Evolutionary conservation across 1,140 invertebrate genomes (phyloP).

Genomic region (Drosophila kikkawai): DNA sequence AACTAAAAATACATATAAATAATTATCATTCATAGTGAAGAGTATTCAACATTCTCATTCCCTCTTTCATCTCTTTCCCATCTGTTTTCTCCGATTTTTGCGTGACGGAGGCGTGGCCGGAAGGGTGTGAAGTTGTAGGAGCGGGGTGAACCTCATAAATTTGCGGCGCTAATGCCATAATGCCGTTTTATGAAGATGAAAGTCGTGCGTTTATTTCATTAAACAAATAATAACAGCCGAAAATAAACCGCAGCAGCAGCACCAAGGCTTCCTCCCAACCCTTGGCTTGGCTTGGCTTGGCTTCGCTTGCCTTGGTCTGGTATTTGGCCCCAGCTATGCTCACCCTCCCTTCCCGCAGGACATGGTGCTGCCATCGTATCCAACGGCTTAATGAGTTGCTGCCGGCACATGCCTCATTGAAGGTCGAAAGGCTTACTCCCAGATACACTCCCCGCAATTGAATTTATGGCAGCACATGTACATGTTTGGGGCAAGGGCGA

Average conservation of each 20-base stretch:
- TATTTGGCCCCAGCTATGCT: not conserved
- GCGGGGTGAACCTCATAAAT: conserved; percentile 66
- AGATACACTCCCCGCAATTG: conserved; percentile 61
- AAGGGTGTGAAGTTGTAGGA: conserved; percentile 24
- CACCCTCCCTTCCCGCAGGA: conserved; percentile 1
- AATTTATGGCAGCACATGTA: conserved; percentile 77
- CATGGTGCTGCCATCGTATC: conserved; percentile 20
- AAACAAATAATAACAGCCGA: conserved; percentile 82
- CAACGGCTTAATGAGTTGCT: conserved; percentile 74
- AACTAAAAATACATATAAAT: not conserved
- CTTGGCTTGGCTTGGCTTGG: not conserved
- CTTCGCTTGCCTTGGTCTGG: conserved; percentile 1
- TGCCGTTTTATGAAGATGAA: conserved; percentile 83
- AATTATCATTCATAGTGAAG: not conserved
- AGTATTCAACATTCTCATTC: conserved; percentile 6
- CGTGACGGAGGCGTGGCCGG: not conserved
- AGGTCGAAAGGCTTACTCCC: conserved; percentile 78
- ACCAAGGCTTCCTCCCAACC: conserved; percentile 21
- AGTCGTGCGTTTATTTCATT: conserved; percentile 84
- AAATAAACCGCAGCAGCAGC: conserved; percentile 73
- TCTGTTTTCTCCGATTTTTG: conserved; percentile 23
- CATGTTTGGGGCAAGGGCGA: not conserved
- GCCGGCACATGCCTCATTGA: conserved; percentile 80
- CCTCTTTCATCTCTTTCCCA: not conserved
- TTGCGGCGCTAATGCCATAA: conserved; percentile 80